These are phyloP conservation scores for Electrophaes corylata DNA, from an alignment of 2,888 invertebrate genomes.

Conservation along the genomic window DNA sequence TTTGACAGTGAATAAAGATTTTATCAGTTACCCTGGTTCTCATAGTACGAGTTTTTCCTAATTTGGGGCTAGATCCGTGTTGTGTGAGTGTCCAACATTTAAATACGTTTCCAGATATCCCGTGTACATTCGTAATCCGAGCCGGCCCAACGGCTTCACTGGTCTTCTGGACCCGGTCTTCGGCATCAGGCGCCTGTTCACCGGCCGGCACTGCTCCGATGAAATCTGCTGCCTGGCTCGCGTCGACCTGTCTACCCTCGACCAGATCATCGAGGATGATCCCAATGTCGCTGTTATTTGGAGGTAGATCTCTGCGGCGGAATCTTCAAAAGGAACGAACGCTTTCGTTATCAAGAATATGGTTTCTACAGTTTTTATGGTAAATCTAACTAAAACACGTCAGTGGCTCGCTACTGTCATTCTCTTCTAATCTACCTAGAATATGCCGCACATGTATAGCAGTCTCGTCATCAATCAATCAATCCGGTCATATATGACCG, in stretches of 20 bases:
- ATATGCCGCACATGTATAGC: too few relatives aligned
- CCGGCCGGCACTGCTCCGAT: constrained; percentile 92
- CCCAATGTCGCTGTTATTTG: constrained; percentile 92
- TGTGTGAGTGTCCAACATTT: too few relatives aligned
- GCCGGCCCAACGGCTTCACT: constrained; percentile 58
- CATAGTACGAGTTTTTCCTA: constrained; percentile 7
- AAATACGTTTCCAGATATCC: constrained; percentile 58
- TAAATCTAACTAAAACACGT: too few relatives aligned
- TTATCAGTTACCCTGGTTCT: too few relatives aligned
- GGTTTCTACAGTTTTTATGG: too few relatives aligned
- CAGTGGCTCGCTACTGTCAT: too few relatives aligned
- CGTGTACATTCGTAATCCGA: constrained; percentile 59
- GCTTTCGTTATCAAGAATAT: too few relatives aligned
- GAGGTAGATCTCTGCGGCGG: constrained; percentile 86
- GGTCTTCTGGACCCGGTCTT: constrained; percentile 56
- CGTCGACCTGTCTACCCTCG: constrained; percentile 89
- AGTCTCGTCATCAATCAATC: too few relatives aligned
- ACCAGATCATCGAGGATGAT: constrained; percentile 93
- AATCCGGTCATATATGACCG: too few relatives aligned
- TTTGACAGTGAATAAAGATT: too few relatives aligned
- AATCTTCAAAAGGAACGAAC: too few relatives aligned
- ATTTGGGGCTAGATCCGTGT: neutral
- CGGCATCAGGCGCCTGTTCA: constrained; percentile 87
- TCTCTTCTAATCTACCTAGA: too few relatives aligned
- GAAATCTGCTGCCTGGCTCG: constrained; percentile 95